Conservation (phyloP, 1,140 invertebrate genomes). For the Tetragnatha versicolor region DNA sequence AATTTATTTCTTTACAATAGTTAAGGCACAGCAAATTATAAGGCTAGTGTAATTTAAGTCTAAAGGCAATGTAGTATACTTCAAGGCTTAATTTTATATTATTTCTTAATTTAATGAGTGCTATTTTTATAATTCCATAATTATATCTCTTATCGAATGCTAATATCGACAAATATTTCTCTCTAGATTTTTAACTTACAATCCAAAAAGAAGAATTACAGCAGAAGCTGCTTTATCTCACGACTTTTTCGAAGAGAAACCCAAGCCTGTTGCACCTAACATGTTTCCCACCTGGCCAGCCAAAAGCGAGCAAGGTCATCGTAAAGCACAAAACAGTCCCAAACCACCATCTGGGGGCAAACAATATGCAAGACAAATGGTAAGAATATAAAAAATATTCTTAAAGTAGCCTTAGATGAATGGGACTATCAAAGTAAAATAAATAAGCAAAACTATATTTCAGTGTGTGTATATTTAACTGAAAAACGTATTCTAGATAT, state of each 20-base stretch:
- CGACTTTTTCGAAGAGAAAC: slow-evolving; percentile 88
- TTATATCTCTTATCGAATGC: slow-evolving; percentile 89
- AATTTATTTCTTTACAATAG: neutral
- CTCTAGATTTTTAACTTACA: slow-evolving; percentile 88
- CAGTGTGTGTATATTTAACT: too few relatives aligned
- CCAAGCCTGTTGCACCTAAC: slow-evolving; percentile 89
- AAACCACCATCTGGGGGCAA: slow-evolving; percentile 94
- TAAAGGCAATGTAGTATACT: slow-evolving; percentile 69
- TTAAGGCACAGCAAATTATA: neutral
- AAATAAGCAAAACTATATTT: too few relatives aligned
- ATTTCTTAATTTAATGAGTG: neutral
- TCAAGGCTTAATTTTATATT: slow-evolving; percentile 80
- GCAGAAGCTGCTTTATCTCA: slow-evolving; percentile 89
- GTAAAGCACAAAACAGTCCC: slow-evolving; percentile 73
- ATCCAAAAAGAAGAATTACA: slow-evolving; percentile 84
- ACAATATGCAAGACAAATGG: slow-evolving; percentile 79
- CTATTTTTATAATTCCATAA: too few relatives aligned
- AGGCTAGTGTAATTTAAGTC: neutral
- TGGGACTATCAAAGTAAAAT: too few relatives aligned
- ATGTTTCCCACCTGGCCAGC: slow-evolving; percentile 99
- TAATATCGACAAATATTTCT: slow-evolving; percentile 82
- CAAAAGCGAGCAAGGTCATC: slow-evolving; percentile 84
- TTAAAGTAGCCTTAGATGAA: too few relatives aligned
- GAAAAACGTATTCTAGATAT: too few relatives aligned
- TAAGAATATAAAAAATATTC: too few relatives aligned